Evolutionary conservation across 2,888 invertebrate species (phyloP), one percentile per base, ranked within the genome.

Genomic region (Theretra japonica): DNA sequence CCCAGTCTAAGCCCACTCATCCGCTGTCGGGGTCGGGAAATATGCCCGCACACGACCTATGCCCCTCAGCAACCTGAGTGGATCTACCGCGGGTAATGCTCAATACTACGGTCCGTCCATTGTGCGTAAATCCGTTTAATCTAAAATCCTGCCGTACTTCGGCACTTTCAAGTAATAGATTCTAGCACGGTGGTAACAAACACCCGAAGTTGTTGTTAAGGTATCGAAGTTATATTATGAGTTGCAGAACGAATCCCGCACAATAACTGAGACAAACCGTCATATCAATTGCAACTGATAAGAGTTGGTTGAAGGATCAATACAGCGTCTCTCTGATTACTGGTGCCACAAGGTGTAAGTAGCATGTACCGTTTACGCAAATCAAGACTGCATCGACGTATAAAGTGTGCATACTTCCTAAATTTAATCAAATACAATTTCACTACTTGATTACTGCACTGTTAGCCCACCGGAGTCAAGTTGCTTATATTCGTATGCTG

Each of bases 401-500:
- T 53, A 53, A 41, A 53, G 53, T n/a, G 53, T 53, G 53, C 53
- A n/a, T 53, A n/a, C 53, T 17, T 53, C 53, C 53, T 53, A n/a
- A 53, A 53, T n/a, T 53, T n/a, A 17, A n/a, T 53, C 5, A 53
- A 17, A 53, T 53, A 53, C 53, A 53, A n/a, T 53, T 53, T 53
- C n/a, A 53, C 53, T 53, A 53, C 19, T 53, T 53, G n/a, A n/a
- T n/a, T 53, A 53, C 53, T 53, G 53, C 53, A 53, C 53, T 53
- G 53, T 4, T 53, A 53, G 53, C 53, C 53, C 53, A 53, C 53
- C 53, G 53, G n/a, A n/a, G 53, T n/a, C 53, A 53, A 53, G n/a
- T 53, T 53, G 53, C 53, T n/a, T n/a, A n/a, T n/a, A n/a, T n/a
- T 53, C 53, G n/a, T n/a, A n/a, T 53, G 53, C 53, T n/a, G 53